Conservation (phyloP, 37 sponge, comb jelly and placozoan species). For the Chondrilla cf. caribensis region DNA sequence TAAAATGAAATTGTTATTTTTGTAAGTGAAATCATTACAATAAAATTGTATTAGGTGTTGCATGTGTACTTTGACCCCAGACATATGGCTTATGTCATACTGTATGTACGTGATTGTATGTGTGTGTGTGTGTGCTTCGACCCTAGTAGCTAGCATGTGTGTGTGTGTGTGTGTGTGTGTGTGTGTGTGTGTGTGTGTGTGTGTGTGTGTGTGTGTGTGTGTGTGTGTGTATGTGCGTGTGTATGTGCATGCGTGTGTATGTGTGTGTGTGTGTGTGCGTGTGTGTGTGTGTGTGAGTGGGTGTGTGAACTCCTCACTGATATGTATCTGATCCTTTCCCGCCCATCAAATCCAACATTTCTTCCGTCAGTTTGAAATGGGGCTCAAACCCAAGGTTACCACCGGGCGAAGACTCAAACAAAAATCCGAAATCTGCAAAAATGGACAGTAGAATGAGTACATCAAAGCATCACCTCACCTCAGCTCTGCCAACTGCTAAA, state of each 20-base stretch:
- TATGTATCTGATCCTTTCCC: constrained; percentile 79
- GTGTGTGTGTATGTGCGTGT: not conserved
- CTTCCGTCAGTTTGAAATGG: constrained; percentile 92
- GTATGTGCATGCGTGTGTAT: not conserved
- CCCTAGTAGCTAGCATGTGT: too few relatives aligned
- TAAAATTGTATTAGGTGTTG: not conserved
- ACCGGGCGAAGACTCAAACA: constrained; percentile 98
- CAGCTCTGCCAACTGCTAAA: not conserved
- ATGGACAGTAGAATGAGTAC: not conserved
- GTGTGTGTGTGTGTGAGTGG: not conserved
- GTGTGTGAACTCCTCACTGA: constrained; percentile 19
- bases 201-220: constrained; percentile 14
- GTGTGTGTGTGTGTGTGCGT: not conserved
- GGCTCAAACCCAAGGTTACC: constrained; percentile 99
- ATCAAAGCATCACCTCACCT: not conserved
- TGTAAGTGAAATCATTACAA: not conserved
- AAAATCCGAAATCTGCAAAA: constrained; percentile 95
- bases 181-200: constrained; percentile 21
- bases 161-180: not conserved
- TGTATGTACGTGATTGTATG: too few relatives aligned
- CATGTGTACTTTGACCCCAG: not conserved
- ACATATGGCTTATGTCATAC: too few relatives aligned
- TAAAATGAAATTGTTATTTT: not conserved
- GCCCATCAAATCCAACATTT: constrained; percentile 97
- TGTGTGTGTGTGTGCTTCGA: too few relatives aligned